These are phyloP conservation scores for Neolamprologus toae DNA, from an alignment of 2,113 vertebrate genomes.

Conservation along the genomic window DNA sequence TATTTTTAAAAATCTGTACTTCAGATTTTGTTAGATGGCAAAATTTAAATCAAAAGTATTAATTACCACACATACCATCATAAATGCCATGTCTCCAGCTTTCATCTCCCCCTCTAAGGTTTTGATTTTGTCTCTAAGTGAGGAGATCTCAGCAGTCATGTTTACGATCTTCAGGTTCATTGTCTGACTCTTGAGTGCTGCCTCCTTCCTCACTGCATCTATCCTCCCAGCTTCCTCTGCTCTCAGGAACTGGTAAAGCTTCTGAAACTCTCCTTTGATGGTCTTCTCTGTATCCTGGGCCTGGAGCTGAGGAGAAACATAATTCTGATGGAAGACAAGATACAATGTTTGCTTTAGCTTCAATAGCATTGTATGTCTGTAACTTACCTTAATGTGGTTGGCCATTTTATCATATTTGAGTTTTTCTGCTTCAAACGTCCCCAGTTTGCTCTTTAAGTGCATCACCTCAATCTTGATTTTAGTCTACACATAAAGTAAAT, in stretches of 20 bases:
- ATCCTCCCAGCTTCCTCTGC: slow-evolving; percentile 14
- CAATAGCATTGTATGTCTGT: fast-evolving
- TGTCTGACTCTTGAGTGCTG: not conserved
- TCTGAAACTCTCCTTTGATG: slow-evolving; percentile 12
- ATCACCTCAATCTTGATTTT: not conserved
- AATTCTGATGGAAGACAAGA: not conserved
- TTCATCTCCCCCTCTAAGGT: not conserved
- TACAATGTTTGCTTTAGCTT: not conserved
- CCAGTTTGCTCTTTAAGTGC: not conserved
- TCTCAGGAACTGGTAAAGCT: not conserved
- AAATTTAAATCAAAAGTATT: fast-evolving
- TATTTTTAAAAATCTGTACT: fast-evolving
- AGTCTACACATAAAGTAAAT: not conserved
- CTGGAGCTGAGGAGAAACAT: slow-evolving; percentile 7
- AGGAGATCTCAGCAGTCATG: not conserved
- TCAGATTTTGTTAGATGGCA: fast-evolving
- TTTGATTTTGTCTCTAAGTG: not conserved
- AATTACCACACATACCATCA: not conserved
- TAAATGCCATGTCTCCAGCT: not conserved
- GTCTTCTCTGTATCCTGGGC: slow-evolving; percentile 14
- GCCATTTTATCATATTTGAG: not conserved
- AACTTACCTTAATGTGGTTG: not conserved
- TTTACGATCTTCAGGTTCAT: not conserved
- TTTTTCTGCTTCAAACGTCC: not conserved
- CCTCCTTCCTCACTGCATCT: slow-evolving; percentile 1